These are phyloP conservation scores for Cremastinae sp. DNA, from an alignment of 2,888 invertebrate genomes.

Conservation along the genomic window DNA sequence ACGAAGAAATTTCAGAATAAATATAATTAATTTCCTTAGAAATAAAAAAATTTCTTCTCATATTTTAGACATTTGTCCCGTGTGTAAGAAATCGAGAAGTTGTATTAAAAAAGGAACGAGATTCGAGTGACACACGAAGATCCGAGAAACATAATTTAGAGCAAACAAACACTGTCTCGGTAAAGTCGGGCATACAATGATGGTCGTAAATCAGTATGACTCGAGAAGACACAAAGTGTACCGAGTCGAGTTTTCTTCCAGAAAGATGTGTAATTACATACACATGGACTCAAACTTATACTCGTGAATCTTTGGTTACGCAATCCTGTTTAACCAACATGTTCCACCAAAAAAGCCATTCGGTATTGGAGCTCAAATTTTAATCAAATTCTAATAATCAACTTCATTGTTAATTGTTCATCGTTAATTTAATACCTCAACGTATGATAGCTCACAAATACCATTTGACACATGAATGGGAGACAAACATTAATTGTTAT, in stretches of 20 bases:
- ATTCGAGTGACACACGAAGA: slow-evolving; percentile 48
- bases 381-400: slow-evolving; percentile 29
- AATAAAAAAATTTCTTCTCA: background rate
- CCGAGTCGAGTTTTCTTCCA: slow-evolving; percentile 19
- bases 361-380: slow-evolving; percentile 39
- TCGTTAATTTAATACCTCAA: no score
- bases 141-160: slow-evolving; percentile 61
- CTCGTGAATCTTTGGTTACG: slow-evolving; percentile 38
- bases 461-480: no score
- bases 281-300: background rate
- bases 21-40: no score
- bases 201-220: slow-evolving; percentile 62
- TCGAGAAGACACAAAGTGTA: slow-evolving; percentile 37
- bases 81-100: slow-evolving; percentile 3
- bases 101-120: slow-evolving; percentile 20
- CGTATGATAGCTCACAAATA: no score
- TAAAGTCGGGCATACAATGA: slow-evolving; percentile 62
- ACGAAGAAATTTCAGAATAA: no score
- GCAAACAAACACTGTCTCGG: slow-evolving; percentile 65
- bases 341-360: slow-evolving; percentile 18
- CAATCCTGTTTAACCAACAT: slow-evolving; percentile 37
- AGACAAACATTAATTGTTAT: no score
- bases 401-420: no score
- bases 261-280: background rate
- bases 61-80: slow-evolving; percentile 25